Conservation (phyloP, 2,888 invertebrate genomes). For the Pardosa pseudoannulata region DNA sequence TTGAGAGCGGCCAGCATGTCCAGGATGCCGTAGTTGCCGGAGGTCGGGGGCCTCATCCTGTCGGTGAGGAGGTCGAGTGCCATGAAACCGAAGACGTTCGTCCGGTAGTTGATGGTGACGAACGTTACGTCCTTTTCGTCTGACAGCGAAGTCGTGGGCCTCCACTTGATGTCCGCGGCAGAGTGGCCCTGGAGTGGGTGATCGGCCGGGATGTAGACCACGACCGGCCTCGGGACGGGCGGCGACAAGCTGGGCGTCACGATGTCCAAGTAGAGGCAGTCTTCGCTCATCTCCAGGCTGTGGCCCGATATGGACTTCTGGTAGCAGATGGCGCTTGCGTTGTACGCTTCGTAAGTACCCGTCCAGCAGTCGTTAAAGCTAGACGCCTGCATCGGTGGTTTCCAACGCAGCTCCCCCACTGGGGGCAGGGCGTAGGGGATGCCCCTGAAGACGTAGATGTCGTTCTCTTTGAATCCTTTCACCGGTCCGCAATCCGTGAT, state of each 20-base stretch:
- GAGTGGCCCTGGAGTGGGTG: slow-evolving; percentile 73
- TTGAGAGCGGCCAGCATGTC: slow-evolving; percentile 87
- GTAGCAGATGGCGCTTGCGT: slow-evolving; percentile 81
- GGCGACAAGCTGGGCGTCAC: slow-evolving; percentile 81
- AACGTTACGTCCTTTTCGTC: slow-evolving; percentile 88
- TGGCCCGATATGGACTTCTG: slow-evolving; percentile 79
- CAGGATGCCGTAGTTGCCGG: slow-evolving; percentile 90
- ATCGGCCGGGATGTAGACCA: slow-evolving; percentile 74
- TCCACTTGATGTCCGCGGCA: slow-evolving; percentile 77
- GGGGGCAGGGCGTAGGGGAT: slow-evolving; percentile 85
- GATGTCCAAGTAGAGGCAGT: slow-evolving; percentile 87
- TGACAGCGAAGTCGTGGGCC: slow-evolving; percentile 87
- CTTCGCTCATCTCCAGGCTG: slow-evolving; percentile 79
- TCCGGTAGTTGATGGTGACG: slow-evolving; percentile 90
- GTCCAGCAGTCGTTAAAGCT: slow-evolving; percentile 75
- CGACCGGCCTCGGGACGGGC: slow-evolving; percentile 70
- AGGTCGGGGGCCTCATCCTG: slow-evolving; percentile 84
- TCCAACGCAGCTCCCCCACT: slow-evolving; percentile 82
- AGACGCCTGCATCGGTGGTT: slow-evolving; percentile 77
- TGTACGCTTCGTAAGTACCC: slow-evolving; percentile 82
- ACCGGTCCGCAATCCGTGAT: slow-evolving; percentile 73
- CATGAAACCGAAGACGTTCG: slow-evolving; percentile 85
- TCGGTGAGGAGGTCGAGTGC: slow-evolving; percentile 83
- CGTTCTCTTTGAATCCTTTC: slow-evolving; percentile 72
- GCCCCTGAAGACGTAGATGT: slow-evolving; percentile 84